phyloP scores from a whole-genome alignment of 2,888 invertebrate genomes.

The Charanyca ferruginea region DNA sequence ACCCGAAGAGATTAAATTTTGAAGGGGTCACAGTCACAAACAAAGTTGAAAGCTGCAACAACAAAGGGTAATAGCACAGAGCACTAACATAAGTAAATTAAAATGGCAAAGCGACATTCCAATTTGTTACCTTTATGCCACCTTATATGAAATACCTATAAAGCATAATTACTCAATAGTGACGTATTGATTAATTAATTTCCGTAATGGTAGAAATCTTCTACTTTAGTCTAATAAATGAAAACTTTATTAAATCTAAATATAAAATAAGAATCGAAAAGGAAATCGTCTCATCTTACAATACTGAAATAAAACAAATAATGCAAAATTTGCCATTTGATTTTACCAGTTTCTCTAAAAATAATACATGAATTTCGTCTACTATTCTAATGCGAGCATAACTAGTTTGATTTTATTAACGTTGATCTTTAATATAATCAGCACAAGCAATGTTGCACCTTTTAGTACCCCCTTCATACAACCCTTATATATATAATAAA shows the following conservation, averaged over 20 bases:
- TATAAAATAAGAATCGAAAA: not conserved
- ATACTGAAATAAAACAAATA: not conserved
- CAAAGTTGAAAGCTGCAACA: not conserved
- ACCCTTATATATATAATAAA: too few relatives aligned
- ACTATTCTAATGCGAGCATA: not conserved
- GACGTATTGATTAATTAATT: too few relatives aligned
- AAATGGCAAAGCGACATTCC: not conserved
- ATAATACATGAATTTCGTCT: constrained; percentile 8
- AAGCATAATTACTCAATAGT: too few relatives aligned
- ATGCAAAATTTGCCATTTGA: constrained; percentile 21
- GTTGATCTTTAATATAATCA: not conserved
- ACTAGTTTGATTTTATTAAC: not conserved
- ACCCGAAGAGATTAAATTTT: not conserved
- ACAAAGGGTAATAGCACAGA: not conserved
- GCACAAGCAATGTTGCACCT: not conserved
- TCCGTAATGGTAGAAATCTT: too few relatives aligned
- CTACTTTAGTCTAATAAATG: too few relatives aligned
- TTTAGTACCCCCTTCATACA: not conserved
- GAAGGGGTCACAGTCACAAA: not conserved
- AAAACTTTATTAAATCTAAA: too few relatives aligned
- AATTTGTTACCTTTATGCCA: too few relatives aligned
- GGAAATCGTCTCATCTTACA: not conserved
- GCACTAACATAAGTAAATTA: not conserved
- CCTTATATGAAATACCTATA: too few relatives aligned
- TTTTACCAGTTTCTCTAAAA: constrained; percentile 24